A percentile compares a stretch with the other conserved stretches of the same genome.
Conservation (phyloP, 2,113 vertebrate genomes). For the Spizaetus ornatus region DNA sequence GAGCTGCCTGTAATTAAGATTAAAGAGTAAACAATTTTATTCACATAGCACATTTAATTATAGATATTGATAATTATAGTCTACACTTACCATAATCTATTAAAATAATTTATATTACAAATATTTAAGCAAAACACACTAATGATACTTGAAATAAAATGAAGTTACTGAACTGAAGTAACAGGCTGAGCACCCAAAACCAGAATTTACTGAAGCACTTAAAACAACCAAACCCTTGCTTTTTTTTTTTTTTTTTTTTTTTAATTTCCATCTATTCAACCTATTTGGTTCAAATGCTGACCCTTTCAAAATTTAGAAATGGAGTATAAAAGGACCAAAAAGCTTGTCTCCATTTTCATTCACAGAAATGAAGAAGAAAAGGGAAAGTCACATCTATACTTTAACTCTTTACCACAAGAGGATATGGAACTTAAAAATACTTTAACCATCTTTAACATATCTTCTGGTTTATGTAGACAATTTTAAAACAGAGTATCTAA, state of each 20-base stretch:
- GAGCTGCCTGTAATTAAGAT: constrained; percentile 51
- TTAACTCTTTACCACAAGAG: background rate
- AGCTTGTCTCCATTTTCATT: background rate
- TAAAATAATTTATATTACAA: constrained; percentile 43
- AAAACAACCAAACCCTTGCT: background rate
- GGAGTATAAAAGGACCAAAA: background rate
- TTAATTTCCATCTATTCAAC: background rate
- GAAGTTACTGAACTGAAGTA: background rate
- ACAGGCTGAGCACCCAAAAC: background rate
- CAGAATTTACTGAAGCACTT: background rate
- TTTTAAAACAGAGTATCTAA: background rate
- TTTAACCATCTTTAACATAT: background rate
- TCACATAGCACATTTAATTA: constrained; percentile 42
- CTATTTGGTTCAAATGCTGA: background rate
- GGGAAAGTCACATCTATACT: background rate
- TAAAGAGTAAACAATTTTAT: constrained; percentile 49
- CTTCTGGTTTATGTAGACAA: background rate
- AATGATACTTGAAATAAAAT: background rate
- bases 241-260: background rate
- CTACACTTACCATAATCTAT: constrained; percentile 11
- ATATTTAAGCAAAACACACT: constrained; percentile 4
- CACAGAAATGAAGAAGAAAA: background rate
- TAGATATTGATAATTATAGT: constrained; percentile 32
- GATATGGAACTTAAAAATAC: background rate
- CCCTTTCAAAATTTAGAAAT: background rate